Base-by-base conservation (phyloP, 2,888 invertebrate species). In the Itoplectis maculator region DNA sequence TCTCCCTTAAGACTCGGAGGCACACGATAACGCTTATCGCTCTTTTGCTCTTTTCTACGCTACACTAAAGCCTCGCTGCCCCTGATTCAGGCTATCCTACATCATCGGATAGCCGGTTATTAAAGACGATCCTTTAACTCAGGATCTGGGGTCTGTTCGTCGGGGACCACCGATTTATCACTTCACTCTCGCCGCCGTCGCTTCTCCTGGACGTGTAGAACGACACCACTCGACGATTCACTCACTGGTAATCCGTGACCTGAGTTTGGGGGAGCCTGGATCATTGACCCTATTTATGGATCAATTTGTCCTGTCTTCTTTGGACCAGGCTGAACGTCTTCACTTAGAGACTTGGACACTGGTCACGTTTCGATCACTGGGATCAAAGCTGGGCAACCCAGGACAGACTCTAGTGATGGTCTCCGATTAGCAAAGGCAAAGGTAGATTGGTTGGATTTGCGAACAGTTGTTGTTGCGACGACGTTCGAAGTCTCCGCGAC, bases 91-190 rank as follows among this genome's bases (percentile, higher is more conserved):
- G 59, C 51, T 51, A 79, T 79, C 73, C 49, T 68, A 47, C 40
- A 79, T 79, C 73, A 78, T 45, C 56, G 63, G 47, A 74, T 29
- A 29, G 66, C 73, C 63, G 69, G 78, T 82, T 82, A 74, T 82
- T 69, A 78, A 74, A 74, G 63, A 63, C 54, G 69, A 69, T 65
- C 54, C 9, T 63, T 74, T 49, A 74, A 63, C 63, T 45, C 20
- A 47, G 29, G 75, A 70, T 70, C 20, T 37, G 11, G 69, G 81
- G 61, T 59, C 29, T 70, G 68, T 40, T 49, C n/a, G 65, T 66
- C 35, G 20, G 51, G 66, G 47, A 37, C 59, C 9, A 59, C 4
- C 47, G 65, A 80, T 76, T 81, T 73, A 73, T 77, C 72, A 45
- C 68, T 73, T 77, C 18, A 35, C 73, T 81, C 72, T 61, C 59